Base-by-base conservation (phyloP, 2,113 vertebrate species). In the Thalassoma bifasciatum region DNA sequence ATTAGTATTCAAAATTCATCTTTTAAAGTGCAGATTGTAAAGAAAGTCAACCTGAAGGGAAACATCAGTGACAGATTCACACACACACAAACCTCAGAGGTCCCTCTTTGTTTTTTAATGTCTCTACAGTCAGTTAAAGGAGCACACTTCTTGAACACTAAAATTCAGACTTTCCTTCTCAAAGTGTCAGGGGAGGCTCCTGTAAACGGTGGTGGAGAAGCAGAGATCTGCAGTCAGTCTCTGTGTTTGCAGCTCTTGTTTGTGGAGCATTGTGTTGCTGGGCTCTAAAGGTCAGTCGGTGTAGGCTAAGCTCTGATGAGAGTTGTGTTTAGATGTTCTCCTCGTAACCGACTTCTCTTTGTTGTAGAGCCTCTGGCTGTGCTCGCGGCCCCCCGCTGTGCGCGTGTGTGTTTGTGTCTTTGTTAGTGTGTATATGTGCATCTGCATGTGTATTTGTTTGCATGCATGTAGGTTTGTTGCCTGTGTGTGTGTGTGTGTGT, bases 241-340 rank as follows among this genome's bases (percentile, higher is more conserved):
- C 23, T 49, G 26, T 34, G 26, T 71, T 36, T 65, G 7, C 75
- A 30, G 36, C 52, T 71, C 46, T 21, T 34, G 49, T 80, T 59
- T 72, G 78, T 56, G 8, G 37, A 37, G 56, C 56, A 50, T 77
- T 84, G 69, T 82, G 63, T 76, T 72, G 54, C 44, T 40, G 53
- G 42, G 58, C 30, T 34, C 49, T 52, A 83, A 90, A 90, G 88
- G 87, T 90, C 82, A 85, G 72, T 10, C 49, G 19, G 89, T 69
- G 77, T 81, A 74, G 78, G 84, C 72, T 44, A 79, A 67, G 72
- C 72, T 76, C 79, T 77, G 86, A 57, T 61, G 77, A 72, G 61
- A 2, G 50, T 42, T 72, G 57, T 79, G 83, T 88, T 84, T 81
- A 88, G 82, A 88, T 81, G 75, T 79, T 81, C 75, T n/a, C 34